Base-by-base conservation (phyloP, 1,140 invertebrate genomes). In the Drosophila yakuba region DNA sequence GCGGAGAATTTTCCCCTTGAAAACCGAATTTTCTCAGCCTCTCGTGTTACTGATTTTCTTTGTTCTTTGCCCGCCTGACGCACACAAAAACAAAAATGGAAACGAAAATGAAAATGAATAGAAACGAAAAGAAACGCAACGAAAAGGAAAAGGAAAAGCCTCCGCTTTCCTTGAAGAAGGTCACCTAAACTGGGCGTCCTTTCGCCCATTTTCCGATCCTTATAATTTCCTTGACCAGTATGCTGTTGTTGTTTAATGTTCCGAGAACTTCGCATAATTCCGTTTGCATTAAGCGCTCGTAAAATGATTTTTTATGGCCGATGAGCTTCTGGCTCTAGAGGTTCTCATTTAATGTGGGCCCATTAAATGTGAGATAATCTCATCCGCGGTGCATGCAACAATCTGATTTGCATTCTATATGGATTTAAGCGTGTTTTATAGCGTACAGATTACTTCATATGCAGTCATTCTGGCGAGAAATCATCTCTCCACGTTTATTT, bases 101-200 rank as follows among this genome's bases (percentile, higher is more conserved):
- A 35, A 64, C n/a, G 43, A 17, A 48, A 56, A 20, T 20, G 20
- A 20, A 6, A 28, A 28, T 28, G 28, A 28, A 28, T 7, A 32
- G 32, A 32, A 8, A 32, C 32, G 32, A 8, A 32, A 32, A 7
- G 28, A 8, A 8, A 32, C 4, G 45, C 12, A 68, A 25, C 23
- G 23, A 25, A 10, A 20, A 25, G 17, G 43, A 59, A 44, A 47
- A 38, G 41, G 7, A 20, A 20, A 52, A 51, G 78, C 51, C 60
- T 71, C 60, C 60, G 78, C 69, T 72, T 86, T 78, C 82, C 83
- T 86, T 88, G 79, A 76, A 88, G 79, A 86, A 86, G 82, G 81
- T 85, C 81, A 85, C 68, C 57, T 43, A 38, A 68, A 63, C 71
- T 20, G 3, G 35, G 17, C 58, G 66, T 59, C 66, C 54, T 73